Conservation (phyloP, 2,888 invertebrate genomes). For the Lobophora halterata region DNA sequence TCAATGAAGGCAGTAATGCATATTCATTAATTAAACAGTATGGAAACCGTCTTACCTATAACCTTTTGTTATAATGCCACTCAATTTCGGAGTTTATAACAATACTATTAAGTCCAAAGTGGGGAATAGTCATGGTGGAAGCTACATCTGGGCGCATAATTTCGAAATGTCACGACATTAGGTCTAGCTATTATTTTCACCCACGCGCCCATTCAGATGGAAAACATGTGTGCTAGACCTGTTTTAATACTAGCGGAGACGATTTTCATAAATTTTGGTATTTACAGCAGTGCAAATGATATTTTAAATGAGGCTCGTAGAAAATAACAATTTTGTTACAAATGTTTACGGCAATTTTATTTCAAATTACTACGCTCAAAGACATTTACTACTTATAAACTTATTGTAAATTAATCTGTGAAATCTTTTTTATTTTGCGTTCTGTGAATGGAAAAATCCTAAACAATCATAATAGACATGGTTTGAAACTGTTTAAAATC, state of each 20-base stretch:
- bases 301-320: conserved; percentile 9
- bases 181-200: conserved; percentile 59
- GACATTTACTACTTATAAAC: neutral
- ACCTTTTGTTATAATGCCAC: conserved; percentile 9
- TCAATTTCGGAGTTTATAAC: conserved; percentile 13
- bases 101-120: conserved; percentile 9
- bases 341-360: neutral
- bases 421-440: neutral
- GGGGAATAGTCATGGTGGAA: conserved; percentile 7
- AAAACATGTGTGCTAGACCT: conserved; percentile 37
- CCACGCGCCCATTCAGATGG: conserved; percentile 62
- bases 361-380: neutral
- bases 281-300: conserved; percentile 13
- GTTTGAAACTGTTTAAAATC: no score
- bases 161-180: conserved; percentile 66
- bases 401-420: neutral
- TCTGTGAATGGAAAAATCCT: neutral
- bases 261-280: conserved; percentile 17
- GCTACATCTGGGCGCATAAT: conserved; percentile 38
- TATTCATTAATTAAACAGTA: conserved; percentile 7
- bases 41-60: conserved; percentile 8
- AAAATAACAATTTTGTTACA: conserved; percentile 2
- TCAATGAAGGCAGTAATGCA: conserved; percentile 2
- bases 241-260: conserved; percentile 12
- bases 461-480: no score